These are phyloP conservation scores for Marcusenius ussheri DNA, from an alignment of 2,113 vertebrate species.

Conservation along the genomic window DNA sequence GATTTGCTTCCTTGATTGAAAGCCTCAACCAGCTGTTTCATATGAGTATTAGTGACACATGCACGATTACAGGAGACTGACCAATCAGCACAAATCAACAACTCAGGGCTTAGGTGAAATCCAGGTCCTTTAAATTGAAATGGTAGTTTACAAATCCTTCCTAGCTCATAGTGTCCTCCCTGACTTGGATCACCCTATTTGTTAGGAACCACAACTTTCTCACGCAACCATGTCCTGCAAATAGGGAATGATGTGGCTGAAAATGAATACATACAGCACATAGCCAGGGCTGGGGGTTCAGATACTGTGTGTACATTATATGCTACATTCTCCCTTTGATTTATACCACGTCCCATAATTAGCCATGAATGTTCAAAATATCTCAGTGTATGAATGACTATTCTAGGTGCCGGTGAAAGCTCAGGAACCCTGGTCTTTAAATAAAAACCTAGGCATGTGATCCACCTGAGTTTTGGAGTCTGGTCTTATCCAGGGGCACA, in stretches of 20 bases:
- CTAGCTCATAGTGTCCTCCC: background rate
- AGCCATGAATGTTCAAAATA: background rate
- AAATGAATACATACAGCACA: background rate
- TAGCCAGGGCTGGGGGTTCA: background rate
- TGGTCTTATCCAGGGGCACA: conserved; percentile 59
- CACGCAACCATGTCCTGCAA: background rate
- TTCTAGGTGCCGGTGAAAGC: background rate
- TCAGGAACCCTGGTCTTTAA: background rate
- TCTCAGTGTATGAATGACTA: background rate
- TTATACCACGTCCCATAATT: background rate
- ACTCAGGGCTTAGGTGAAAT: background rate
- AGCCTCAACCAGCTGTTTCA: background rate
- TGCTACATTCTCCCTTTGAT: background rate
- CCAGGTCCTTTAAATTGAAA: background rate
- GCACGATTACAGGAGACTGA: background rate
- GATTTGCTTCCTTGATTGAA: background rate
- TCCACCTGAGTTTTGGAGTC: conserved; percentile 62
- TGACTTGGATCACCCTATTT: background rate
- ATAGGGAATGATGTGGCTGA: background rate
- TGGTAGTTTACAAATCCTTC: background rate
- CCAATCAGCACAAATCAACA: background rate
- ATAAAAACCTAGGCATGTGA: background rate
- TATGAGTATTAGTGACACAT: background rate
- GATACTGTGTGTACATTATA: background rate
- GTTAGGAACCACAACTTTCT: background rate